A percentile compares a stretch with the other conserved stretches of the same genome.
phyloP scores from a whole-genome alignment of 1,140 invertebrate genomes.

The Dendrolimus kikuchii region DNA sequence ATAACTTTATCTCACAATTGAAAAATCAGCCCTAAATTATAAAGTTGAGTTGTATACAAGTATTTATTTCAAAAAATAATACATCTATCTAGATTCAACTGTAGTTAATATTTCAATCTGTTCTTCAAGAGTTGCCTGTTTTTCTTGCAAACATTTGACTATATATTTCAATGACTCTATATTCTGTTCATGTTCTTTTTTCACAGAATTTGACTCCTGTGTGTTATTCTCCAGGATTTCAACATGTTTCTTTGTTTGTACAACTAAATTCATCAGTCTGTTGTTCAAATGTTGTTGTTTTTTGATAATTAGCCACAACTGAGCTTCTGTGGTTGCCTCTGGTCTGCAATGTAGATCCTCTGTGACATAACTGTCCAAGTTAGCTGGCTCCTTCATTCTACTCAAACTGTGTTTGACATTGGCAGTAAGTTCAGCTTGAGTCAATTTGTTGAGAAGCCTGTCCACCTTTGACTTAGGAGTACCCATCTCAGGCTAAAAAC shows the following conservation, averaged over 20 bases:
- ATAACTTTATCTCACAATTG: neutral
- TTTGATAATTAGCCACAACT: conserved; percentile 52
- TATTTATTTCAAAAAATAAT: neutral
- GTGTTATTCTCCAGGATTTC: conserved; percentile 41
- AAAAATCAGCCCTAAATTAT: neutral
- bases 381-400: conserved; percentile 36
- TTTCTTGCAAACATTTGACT: conserved; percentile 59
- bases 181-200: conserved; percentile 39
- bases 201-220: conserved; percentile 25
- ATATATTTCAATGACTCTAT: conserved; percentile 53
- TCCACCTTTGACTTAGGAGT: conserved; percentile 26
- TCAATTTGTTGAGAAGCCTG: conserved; percentile 33
- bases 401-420: conserved; percentile 37
- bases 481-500: neutral
- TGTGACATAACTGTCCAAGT: conserved; percentile 37
- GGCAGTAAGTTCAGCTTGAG: conserved; percentile 35
- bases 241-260: conserved; percentile 42
- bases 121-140: conserved; percentile 58
- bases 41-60: neutral
- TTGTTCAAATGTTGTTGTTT: conserved; percentile 52
- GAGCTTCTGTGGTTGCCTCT: conserved; percentile 36
- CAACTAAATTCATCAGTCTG: conserved; percentile 33
- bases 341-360: conserved; percentile 41
- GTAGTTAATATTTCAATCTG: conserved; percentile 59
- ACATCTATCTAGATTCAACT: conserved; percentile 45